phyloP scores from a whole-genome alignment of 2,113 vertebrate species.

The Cyanoderma ruficeps region DNA sequence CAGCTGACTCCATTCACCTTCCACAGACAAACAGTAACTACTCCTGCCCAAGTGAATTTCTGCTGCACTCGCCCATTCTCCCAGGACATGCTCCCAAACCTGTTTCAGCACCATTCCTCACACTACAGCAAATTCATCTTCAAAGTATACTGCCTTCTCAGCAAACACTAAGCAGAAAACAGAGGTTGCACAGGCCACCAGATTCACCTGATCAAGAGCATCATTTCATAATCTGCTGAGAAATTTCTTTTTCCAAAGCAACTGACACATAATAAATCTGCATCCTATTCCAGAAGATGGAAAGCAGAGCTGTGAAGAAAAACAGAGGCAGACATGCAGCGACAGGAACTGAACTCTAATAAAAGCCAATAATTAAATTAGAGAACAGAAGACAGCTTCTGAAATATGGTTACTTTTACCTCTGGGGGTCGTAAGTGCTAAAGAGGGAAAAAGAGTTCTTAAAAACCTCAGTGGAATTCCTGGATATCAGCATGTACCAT shows the following conservation, averaged over 20 bases:
- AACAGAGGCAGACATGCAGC: not conserved
- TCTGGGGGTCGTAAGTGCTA: not conserved
- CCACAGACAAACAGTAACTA: not conserved
- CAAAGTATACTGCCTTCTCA: accelerated
- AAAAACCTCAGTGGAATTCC: constrained; percentile 11
- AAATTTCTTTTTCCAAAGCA: not conserved
- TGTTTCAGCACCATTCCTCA: not conserved
- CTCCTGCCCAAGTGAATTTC: not conserved
- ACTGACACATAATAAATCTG: not conserved
- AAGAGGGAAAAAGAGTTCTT: not conserved
- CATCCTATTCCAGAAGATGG: not conserved
- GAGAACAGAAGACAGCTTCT: constrained; percentile 12
- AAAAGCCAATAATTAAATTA: constrained; percentile 44
- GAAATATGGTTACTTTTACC: not conserved
- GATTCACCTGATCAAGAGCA: not conserved
- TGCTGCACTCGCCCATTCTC: not conserved
- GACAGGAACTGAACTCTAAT: not conserved
- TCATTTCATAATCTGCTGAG: not conserved
- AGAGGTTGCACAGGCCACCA: not conserved
- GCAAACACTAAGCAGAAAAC: not conserved
- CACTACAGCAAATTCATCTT: not conserved
- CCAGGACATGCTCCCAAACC: not conserved
- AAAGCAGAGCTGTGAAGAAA: not conserved
- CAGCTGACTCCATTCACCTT: not conserved
- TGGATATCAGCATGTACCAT: not conserved